Conservation (phyloP, 2,113 vertebrate species). For the Sebastes fasciatus region DNA sequence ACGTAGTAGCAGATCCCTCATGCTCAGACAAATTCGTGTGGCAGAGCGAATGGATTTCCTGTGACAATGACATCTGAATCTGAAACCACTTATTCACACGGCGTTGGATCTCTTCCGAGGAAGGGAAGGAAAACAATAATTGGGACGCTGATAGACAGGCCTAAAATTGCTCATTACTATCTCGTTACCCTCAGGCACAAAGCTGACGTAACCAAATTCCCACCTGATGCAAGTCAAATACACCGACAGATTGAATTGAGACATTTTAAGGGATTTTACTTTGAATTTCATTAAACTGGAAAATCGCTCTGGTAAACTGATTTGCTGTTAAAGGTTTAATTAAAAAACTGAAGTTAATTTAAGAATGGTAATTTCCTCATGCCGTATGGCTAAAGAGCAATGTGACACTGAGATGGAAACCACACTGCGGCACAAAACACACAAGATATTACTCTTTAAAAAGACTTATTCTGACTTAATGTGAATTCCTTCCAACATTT, state of each 20-base stretch:
- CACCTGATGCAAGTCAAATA: slow-evolving; percentile 25
- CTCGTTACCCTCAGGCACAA: slow-evolving; percentile 53
- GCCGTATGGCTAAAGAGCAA: too few relatives aligned
- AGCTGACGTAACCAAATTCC: slow-evolving; percentile 39
- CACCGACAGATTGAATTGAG: background rate
- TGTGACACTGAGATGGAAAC: background rate
- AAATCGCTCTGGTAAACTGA: background rate
- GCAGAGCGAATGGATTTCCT: slow-evolving; percentile 49
- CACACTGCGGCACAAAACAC: background rate
- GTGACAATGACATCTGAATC: slow-evolving; percentile 35
- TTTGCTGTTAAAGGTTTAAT: background rate
- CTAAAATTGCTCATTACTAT: slow-evolving; percentile 50
- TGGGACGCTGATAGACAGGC: slow-evolving; percentile 32
- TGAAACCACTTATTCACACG: slow-evolving; percentile 38
- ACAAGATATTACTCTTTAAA: background rate
- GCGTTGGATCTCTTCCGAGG: slow-evolving; percentile 34
- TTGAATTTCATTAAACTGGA: background rate
- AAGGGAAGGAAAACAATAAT: slow-evolving; percentile 44
- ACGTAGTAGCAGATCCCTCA: slow-evolving; percentile 23
- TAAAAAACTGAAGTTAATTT: background rate
- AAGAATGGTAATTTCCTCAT: background rate
- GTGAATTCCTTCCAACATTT: background rate
- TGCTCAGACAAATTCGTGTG: slow-evolving; percentile 19
- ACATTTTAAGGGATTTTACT: background rate
- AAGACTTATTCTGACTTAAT: background rate